Evolutionary conservation across 2,888 invertebrate genomes (phyloP).

Genomic region (Pristionchus fissidentatus): DNA sequence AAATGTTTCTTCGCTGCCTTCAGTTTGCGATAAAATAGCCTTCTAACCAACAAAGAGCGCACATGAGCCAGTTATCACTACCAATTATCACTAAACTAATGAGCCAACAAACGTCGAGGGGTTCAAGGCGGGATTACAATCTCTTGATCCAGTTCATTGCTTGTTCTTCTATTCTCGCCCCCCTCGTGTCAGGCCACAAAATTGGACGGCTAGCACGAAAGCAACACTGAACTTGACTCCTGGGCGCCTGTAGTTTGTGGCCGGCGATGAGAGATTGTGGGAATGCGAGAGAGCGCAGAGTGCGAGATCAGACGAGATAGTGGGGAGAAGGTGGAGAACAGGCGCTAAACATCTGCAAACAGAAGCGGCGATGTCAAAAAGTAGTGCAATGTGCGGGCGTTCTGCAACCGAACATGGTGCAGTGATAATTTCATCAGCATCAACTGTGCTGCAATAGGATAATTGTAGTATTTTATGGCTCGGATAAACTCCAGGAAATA

Average conservation of each 20-base stretch:
- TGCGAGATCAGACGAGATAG: background rate
- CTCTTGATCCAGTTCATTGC: background rate
- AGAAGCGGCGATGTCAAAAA: background rate
- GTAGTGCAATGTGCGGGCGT: constrained; percentile 7
- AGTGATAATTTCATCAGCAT: background rate
- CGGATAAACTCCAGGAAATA: constrained; percentile 6
- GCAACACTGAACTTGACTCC: constrained; percentile 7
- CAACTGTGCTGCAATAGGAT: background rate
- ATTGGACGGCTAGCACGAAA: background rate
- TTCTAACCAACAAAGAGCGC: constrained; percentile 31
- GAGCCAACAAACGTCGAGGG: background rate
- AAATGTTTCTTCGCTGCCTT: too few relatives aligned
- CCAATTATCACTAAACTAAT: constrained; percentile 40
- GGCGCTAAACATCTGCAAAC: constrained; percentile 11
- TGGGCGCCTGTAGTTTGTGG: constrained; percentile 23
- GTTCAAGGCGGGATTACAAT: constrained; percentile 6
- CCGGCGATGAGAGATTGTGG: background rate
- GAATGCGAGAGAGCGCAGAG: background rate
- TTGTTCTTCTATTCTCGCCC: constrained; percentile 4
- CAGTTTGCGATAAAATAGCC: too few relatives aligned
- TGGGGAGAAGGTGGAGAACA: background rate
- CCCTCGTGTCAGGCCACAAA: background rate
- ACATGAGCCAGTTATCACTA: background rate
- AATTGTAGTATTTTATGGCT: background rate
- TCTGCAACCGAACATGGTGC: background rate